Conservation (phyloP, 2,797 vertebrate genomes). For the Sparidentex hasta region DNA sequence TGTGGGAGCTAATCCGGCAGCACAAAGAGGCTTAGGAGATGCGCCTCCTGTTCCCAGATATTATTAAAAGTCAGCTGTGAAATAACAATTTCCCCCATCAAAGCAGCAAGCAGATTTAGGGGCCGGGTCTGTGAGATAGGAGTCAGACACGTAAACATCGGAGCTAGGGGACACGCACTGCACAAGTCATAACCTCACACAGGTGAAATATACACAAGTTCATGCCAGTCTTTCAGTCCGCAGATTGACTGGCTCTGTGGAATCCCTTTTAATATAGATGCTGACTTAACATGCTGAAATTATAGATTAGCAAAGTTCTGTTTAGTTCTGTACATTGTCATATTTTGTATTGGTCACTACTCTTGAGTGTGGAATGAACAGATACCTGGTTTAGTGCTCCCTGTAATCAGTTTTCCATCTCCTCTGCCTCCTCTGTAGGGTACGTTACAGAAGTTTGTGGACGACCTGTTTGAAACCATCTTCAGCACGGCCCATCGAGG, state of each 20-base stretch:
- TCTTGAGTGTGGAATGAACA: background rate
- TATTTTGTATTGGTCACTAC: background rate
- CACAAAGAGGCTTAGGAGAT: conserved; percentile 88
- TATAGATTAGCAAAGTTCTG: background rate
- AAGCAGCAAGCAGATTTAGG: conserved; percentile 73
- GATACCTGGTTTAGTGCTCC: background rate
- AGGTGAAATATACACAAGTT: conserved; percentile 19
- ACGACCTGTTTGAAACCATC: conserved; percentile 98
- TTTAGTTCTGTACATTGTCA: background rate
- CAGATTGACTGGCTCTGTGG: conserved; percentile 7
- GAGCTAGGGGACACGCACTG: conserved; percentile 24
- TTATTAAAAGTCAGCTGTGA: conserved; percentile 86
- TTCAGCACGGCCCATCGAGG: conserved; percentile 98
- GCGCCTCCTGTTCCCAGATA: conserved; percentile 82
- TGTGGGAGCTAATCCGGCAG: conserved; percentile 84
- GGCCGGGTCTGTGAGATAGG: conserved; percentile 63
- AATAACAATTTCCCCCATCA: conserved; percentile 84
- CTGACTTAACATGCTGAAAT: background rate
- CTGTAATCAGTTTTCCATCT: background rate
- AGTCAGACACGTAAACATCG: conserved; percentile 56
- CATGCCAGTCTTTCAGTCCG: conserved; percentile 27
- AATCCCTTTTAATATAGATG: background rate
- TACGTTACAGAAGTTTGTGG: conserved; percentile 98
- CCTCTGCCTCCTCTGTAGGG: conserved; percentile 82
- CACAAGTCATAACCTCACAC: conserved; percentile 41